Evolutionary conservation across 2,888 invertebrate species (phyloP).

Genomic region (Fragum fragum): DNA sequence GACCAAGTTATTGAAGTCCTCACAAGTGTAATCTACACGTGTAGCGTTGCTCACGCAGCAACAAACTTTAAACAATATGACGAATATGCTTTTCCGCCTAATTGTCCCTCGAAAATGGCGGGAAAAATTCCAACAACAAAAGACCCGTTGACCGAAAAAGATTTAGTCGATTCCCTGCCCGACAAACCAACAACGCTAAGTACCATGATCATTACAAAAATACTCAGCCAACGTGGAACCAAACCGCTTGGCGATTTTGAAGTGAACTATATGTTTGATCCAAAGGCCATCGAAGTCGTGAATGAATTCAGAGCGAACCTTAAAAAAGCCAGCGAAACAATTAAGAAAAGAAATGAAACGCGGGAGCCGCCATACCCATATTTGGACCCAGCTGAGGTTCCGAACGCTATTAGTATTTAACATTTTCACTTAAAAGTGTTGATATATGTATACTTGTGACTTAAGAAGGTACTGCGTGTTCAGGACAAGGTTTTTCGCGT

Average conservation of each 20-base stretch:
- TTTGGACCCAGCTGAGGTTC: slow-evolving; percentile 86
- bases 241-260: slow-evolving; percentile 86
- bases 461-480: too few relatives aligned
- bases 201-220: slow-evolving; percentile 85
- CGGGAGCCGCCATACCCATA: slow-evolving; percentile 81
- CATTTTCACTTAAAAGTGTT: too few relatives aligned
- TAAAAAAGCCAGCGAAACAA: slow-evolving; percentile 77
- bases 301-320: slow-evolving; percentile 81
- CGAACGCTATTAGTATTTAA: slow-evolving; percentile 85
- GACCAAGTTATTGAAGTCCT: slow-evolving; percentile 51
- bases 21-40: slow-evolving; percentile 62
- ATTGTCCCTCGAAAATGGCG: slow-evolving; percentile 71
- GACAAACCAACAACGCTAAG: slow-evolving; percentile 81
- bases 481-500: too few relatives aligned
- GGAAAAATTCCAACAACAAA: slow-evolving; percentile 66
- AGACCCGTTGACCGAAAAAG: slow-evolving; percentile 69
- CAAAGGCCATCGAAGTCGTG: slow-evolving; percentile 64
- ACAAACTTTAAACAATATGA: slow-evolving; percentile 78
- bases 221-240: slow-evolving; percentile 82
- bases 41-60: slow-evolving; percentile 69
- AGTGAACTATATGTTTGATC: slow-evolving; percentile 85
- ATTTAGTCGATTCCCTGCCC: slow-evolving; percentile 82
- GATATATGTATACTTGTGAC: too few relatives aligned
- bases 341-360: slow-evolving; percentile 81
- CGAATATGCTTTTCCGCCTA: slow-evolving; percentile 80